These are phyloP conservation scores for Hippocampus mohnikei DNA, from an alignment of 2,113 vertebrate genomes.

Conservation along the genomic window DNA sequence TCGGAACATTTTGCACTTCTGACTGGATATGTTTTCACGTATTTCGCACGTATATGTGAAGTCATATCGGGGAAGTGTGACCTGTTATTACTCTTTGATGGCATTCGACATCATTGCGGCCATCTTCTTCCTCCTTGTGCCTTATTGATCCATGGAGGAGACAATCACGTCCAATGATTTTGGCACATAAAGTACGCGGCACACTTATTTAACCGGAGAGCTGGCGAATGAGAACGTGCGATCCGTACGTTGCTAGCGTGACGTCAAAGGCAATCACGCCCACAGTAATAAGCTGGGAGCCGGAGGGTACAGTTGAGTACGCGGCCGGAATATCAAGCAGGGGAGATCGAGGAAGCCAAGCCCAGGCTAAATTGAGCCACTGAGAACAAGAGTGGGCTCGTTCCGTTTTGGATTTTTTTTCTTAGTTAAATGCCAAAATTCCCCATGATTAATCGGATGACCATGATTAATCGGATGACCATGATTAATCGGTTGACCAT, in stretches of 20 bases:
- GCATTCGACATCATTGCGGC: not conserved
- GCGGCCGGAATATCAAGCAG: constrained; percentile 4
- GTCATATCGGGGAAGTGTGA: no score
- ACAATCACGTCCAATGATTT: not conserved
- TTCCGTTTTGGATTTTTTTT: no score
- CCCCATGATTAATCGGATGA: no score
- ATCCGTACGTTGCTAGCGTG: constrained; percentile 3
- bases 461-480: no score
- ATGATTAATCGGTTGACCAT: no score
- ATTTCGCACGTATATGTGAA: no score
- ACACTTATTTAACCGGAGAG: not conserved
- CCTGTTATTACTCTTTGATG: not conserved
- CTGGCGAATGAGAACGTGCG: constrained; percentile 17
- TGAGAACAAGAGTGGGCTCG: not conserved
- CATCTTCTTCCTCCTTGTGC: not conserved
- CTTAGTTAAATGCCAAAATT: no score
- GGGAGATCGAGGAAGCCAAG: not conserved
- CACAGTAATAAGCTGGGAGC: not conserved
- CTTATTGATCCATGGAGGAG: not conserved
- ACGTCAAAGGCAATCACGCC: constrained; percentile 14
- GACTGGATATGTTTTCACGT: not conserved
- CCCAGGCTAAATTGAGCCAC: not conserved
- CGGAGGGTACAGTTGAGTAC: not conserved
- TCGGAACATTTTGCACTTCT: no score
- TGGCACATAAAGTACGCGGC: not conserved